Conservation (phyloP, 2,113 vertebrate genomes). For the Oreochromis aureus region DNA sequence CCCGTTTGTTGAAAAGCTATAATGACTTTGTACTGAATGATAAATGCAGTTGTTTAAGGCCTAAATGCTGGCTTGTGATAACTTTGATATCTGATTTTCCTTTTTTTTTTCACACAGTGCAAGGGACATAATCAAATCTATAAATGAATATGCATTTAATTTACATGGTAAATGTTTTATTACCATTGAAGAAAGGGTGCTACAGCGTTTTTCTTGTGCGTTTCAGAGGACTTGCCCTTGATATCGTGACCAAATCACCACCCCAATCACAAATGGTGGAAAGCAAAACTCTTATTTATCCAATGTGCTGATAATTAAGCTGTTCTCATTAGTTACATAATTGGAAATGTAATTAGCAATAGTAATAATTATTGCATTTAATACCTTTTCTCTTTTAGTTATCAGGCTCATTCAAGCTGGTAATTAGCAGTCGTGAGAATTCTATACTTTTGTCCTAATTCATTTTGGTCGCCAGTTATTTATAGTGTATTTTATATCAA, state of each 20-base stretch:
- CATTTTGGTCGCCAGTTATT: conserved; percentile 52
- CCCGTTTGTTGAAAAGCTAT: background rate
- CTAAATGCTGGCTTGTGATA: background rate
- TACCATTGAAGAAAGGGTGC: background rate
- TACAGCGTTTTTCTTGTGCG: background rate
- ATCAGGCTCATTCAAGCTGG: conserved; percentile 62
- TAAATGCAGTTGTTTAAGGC: background rate
- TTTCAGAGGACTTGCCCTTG: conserved; percentile 21
- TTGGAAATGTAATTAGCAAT: conserved; percentile 78
- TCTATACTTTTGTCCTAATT: conserved; percentile 59
- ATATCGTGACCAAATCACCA: conserved; percentile 14
- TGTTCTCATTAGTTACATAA: conserved; percentile 77
- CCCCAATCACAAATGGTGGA: conserved; percentile 27
- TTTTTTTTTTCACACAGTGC: background rate
- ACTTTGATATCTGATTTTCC: background rate
- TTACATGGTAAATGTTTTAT: background rate
- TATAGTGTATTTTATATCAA: conserved; percentile 7
- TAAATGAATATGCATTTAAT: background rate
- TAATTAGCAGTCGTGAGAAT: conserved; percentile 67
- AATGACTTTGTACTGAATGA: background rate
- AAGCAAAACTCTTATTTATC: conserved; percentile 61
- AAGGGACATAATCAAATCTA: background rate
- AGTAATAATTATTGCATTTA: conserved; percentile 76
- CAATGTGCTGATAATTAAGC: conserved; percentile 69
- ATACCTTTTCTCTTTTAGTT: conserved; percentile 73